phyloP scores from a whole-genome alignment of 1,140 invertebrate genomes.

The Tigriopus japonicus region DNA sequence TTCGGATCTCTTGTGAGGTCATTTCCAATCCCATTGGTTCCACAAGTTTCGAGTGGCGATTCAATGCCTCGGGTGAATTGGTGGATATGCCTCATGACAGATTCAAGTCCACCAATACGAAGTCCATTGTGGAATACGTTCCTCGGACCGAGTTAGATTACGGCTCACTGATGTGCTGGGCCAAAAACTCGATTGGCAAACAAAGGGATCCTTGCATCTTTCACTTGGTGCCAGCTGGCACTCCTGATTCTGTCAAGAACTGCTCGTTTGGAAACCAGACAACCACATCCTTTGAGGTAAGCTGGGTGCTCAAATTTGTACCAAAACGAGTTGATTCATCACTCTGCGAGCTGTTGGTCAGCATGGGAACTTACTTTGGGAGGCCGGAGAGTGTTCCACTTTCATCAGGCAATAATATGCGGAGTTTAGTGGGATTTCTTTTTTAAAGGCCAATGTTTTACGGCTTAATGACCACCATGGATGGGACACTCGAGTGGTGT shows the following conservation, averaged over 20 bases:
- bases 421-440: too few relatives aligned
- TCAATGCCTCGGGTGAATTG: conserved; percentile 70
- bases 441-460: too few relatives aligned
- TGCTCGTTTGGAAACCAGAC: conserved; percentile 3
- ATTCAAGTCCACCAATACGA: conserved; percentile 33
- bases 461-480: too few relatives aligned
- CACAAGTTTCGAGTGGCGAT: conserved; percentile 69
- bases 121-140: conserved; percentile 20
- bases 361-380: too few relatives aligned
- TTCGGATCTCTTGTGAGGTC: conserved; percentile 61
- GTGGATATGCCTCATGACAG: conserved; percentile 23
- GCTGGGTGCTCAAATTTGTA: too few relatives aligned
- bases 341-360: too few relatives aligned
- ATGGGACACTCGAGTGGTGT: too few relatives aligned
- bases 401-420: too few relatives aligned
- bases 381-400: too few relatives aligned
- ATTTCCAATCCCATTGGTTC: conserved; percentile 62
- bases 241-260: background rate
- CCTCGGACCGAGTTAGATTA: conserved; percentile 22
- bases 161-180: conserved; percentile 21
- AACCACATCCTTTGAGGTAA: background rate
- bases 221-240: conserved; percentile 20
- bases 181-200: conserved; percentile 19
- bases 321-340: too few relatives aligned
- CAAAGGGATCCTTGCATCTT: conserved; percentile 21